Conservation (phyloP, 2,113 vertebrate species). For the Dipodomys ordii region DNA sequence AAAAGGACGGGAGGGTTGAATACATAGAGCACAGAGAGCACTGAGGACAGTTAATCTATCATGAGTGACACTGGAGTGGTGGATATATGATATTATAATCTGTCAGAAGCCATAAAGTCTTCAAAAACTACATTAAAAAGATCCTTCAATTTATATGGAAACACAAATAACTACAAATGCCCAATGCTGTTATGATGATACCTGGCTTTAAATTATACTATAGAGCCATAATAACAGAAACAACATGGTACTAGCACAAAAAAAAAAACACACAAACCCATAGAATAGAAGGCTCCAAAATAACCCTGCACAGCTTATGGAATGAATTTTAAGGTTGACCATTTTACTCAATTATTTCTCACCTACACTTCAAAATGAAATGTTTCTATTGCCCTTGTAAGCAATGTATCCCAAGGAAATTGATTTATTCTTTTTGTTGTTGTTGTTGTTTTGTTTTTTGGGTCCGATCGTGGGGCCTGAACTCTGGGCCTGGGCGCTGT, state of each 20-base stretch:
- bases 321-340: not conserved
- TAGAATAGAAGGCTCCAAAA: too few relatives aligned
- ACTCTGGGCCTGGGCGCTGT: too few relatives aligned
- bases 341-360: slow-evolving; percentile 24
- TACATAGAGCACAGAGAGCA: not conserved
- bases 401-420: not conserved
- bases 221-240: too few relatives aligned
- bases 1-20: not conserved
- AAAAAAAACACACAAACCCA: too few relatives aligned
- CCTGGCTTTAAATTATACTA: too few relatives aligned
- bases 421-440: not conserved
- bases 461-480: too few relatives aligned
- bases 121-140: too few relatives aligned
- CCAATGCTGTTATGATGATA: too few relatives aligned
- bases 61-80: not conserved
- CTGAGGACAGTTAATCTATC: not conserved
- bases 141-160: not conserved
- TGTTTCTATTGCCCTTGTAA: not conserved
- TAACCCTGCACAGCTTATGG: not conserved
- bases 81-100: not conserved
- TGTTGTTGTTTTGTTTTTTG: too few relatives aligned
- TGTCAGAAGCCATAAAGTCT: not conserved
- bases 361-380: not conserved
- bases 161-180: not conserved
- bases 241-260: too few relatives aligned